phyloP scores from a whole-genome alignment of 1,140 invertebrate species.

The Bombus superbus region DNA sequence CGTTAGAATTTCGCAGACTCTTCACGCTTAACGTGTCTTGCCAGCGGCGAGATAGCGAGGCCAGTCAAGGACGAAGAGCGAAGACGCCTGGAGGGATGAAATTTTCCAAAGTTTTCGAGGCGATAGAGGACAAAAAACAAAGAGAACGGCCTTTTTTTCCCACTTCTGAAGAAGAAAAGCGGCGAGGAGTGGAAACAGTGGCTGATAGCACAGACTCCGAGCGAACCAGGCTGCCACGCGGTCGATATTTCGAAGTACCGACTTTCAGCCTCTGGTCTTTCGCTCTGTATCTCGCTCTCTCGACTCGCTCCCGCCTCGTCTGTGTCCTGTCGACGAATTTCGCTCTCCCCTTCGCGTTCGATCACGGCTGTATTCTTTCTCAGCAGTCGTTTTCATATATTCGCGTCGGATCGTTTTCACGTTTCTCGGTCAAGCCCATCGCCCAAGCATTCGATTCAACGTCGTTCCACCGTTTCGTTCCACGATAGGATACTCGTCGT shows the following conservation, averaged over 20 bases:
- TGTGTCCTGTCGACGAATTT: slow-evolving; percentile 51
- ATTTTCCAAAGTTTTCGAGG: slow-evolving; percentile 28
- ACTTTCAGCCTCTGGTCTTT: slow-evolving; percentile 75
- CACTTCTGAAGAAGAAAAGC: slow-evolving; percentile 62
- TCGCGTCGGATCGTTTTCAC: neutral
- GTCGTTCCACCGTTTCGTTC: neutral
- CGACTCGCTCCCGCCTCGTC: slow-evolving; percentile 56
- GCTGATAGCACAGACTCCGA: slow-evolving; percentile 66
- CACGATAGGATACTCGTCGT: too few species aligned
- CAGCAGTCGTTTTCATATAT: neutral
- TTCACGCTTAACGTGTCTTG: neutral
- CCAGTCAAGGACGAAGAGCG: neutral
- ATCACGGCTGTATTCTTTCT: slow-evolving; percentile 40
- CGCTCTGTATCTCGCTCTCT: slow-evolving; percentile 66
- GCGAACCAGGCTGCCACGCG: slow-evolving; percentile 68
- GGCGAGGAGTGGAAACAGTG: slow-evolving; percentile 72
- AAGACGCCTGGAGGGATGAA: neutral
- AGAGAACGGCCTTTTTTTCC: slow-evolving; percentile 63
- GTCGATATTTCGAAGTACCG: slow-evolving; percentile 80
- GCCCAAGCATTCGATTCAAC: neutral
- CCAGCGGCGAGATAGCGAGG: neutral
- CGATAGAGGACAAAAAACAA: neutral
- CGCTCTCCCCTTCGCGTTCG: slow-evolving; percentile 26
- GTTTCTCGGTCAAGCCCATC: neutral
- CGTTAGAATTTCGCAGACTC: neutral